phyloP scores from a whole-genome alignment of 2,113 vertebrate species.

The Pachycephala philippinensis region DNA sequence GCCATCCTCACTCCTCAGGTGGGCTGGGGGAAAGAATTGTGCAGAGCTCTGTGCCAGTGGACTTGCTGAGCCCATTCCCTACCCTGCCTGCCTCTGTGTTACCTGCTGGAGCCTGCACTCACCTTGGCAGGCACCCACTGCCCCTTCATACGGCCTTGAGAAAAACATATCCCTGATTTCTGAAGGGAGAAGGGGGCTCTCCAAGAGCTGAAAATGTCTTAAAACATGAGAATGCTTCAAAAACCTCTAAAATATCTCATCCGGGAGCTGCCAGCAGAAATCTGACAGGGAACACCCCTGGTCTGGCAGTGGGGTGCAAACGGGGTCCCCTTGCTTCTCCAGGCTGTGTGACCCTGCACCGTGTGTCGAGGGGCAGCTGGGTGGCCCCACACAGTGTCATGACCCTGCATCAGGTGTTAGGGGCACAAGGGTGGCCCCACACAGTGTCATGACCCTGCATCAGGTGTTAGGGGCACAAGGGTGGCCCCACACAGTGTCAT shows the following conservation, averaged over 20 bases:
- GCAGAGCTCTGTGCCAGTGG: not conserved
- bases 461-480: not conserved
- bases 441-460: too few species aligned
- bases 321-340: not conserved
- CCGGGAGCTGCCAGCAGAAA: not conserved
- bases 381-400: not conserved
- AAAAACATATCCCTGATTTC: not conserved
- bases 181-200: not conserved
- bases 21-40: not conserved
- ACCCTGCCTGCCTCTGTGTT: not conserved
- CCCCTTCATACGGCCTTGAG: not conserved
- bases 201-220: not conserved
- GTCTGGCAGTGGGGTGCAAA: not conserved
- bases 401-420: not conserved
- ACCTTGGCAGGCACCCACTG: not conserved
- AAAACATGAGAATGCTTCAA: not conserved
- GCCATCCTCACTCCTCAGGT: accelerated
- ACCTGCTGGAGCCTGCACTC: not conserved
- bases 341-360: not conserved
- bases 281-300: not conserved
- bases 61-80: not conserved
- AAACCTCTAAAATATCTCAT: not conserved
- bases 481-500: not conserved
- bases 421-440: not conserved
- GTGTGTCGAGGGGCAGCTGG: not conserved